A percentile compares a stretch with the other conserved stretches of the same genome.
These are phyloP conservation scores for Pseudomyrmex pallidus DNA, from an alignment of 1,140 invertebrate genomes.

Conservation along the genomic window DNA sequence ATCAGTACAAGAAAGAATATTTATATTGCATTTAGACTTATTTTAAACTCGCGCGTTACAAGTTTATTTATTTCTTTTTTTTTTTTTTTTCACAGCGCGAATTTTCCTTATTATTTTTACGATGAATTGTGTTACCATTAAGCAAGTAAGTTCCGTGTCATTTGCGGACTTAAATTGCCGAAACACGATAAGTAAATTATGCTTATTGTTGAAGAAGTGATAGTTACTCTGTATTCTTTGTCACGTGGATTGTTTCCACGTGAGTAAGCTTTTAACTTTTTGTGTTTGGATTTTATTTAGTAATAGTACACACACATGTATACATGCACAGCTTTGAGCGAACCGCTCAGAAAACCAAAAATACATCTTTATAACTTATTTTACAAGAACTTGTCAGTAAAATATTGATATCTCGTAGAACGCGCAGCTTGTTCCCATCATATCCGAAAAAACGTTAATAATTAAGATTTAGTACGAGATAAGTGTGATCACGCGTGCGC, in stretches of 20 bases:
- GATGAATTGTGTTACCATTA: too few relatives aligned
- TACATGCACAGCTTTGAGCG: not conserved
- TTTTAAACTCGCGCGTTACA: not conserved
- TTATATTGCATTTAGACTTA: slow-evolving; percentile 44
- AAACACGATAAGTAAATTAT: slow-evolving; percentile 1
- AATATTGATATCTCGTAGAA: slow-evolving; percentile 21
- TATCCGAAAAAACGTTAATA: not conserved
- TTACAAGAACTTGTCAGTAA: slow-evolving; percentile 36
- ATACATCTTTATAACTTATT: slow-evolving; percentile 54
- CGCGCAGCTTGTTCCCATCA: not conserved
- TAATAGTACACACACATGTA: too few relatives aligned
- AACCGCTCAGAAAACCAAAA: slow-evolving; percentile 24
- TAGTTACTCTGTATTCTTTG: not conserved
- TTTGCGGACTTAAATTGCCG: too few relatives aligned
- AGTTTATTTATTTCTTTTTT: slow-evolving; percentile 42
- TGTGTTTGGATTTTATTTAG: slow-evolving; percentile 3
- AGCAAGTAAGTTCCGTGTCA: too few relatives aligned
- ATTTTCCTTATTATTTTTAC: not conserved
- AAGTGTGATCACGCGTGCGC: slow-evolving; percentile 12
- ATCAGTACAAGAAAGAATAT: slow-evolving; percentile 36
- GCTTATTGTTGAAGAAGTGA: not conserved
- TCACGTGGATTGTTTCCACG: slow-evolving; percentile 12
- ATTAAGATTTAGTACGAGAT: slow-evolving; percentile 15
- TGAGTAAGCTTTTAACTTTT: not conserved
- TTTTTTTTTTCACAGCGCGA: not conserved